Base-by-base conservation (phyloP, 2,888 invertebrate genomes). In the Troides helena region DNA sequence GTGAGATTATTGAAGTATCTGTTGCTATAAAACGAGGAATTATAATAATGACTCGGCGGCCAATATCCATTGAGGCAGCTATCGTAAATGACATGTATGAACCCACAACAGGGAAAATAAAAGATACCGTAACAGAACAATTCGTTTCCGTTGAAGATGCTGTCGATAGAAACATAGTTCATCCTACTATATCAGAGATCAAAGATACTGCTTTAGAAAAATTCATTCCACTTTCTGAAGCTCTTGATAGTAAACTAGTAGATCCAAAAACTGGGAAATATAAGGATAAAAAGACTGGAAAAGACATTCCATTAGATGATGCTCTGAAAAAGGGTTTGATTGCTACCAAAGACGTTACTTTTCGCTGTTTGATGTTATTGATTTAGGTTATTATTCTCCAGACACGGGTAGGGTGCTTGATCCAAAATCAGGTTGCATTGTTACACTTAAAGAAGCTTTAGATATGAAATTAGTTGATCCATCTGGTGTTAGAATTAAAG, bases 61-160 rank as follows among this genome's bases (percentile, higher is more conserved):
- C 97, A 0, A 95, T 97, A 78, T 96, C 97, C 17, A 91, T 98
- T 69, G 95, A 96, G 86, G 97, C 96, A 1, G 94, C 95, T n/a
- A 94, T 96, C 70, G 93, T 93, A 56, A 95, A 95, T 82, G 94
- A 95, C 69, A 88, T 96, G 74, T 96, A 96, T 81, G 95, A 96
- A 83, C 92, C 95, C 0, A 92, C 94, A 78, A 93, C 94, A 1
- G 96, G 96, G 14, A 95, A 94, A 83, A 94, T 97, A 57, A 94
- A 91, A 75, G 97, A 97, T 84, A 94, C 94, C 36, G 89, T 96
- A 73, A 95, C 96, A 53, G 94, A 95, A 77, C 95, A 96, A 84
- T 88, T 94, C 74, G 92, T 98, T 1, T 94, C 95, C 75, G 93
- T 98, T 25, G 94, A 95, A 65, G 96, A 97, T 80, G 96, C 97